phyloP scores from a whole-genome alignment of 2,113 vertebrate genomes.

The Vulpes ferrilata region DNA sequence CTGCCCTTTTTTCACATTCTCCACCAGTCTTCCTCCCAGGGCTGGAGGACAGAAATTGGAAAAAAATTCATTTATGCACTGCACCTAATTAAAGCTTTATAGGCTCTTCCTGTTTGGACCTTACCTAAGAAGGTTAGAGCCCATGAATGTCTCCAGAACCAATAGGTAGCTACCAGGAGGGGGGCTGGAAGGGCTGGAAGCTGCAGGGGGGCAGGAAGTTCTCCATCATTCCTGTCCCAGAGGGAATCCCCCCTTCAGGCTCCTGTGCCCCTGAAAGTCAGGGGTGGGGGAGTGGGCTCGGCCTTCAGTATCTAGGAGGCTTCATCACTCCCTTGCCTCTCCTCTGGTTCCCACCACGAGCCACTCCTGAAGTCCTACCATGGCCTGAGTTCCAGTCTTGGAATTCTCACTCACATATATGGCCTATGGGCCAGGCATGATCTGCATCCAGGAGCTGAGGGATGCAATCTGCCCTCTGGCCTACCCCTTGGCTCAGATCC shows the following conservation, averaged over 20 bases:
- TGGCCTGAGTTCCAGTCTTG: background rate
- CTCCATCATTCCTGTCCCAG: background rate
- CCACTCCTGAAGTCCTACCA: background rate
- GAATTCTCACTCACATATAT: background rate
- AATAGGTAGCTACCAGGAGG: background rate
- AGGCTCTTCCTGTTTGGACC: background rate
- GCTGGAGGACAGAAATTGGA: slow-evolving; percentile 28
- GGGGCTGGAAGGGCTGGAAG: background rate
- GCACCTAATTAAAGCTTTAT: slow-evolving; percentile 59
- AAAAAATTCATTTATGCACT: slow-evolving; percentile 21
- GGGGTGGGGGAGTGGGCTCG: background rate
- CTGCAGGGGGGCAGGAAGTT: background rate
- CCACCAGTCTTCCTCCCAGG: background rate
- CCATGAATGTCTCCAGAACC: background rate
- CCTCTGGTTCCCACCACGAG: background rate
- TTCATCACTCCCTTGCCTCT: background rate
- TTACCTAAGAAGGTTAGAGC: slow-evolving; percentile 45
- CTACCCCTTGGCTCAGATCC: background rate
- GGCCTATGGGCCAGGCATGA: background rate
- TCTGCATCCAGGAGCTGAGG: background rate
- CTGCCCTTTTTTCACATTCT: slow-evolving; percentile 6
- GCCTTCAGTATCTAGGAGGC: background rate
- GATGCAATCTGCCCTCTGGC: background rate
- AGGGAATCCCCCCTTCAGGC: background rate
- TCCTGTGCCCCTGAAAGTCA: background rate